Evolutionary conservation across 1,140 invertebrate species (phyloP).

Genomic region (Ceratosolen fusciceps): DNA sequence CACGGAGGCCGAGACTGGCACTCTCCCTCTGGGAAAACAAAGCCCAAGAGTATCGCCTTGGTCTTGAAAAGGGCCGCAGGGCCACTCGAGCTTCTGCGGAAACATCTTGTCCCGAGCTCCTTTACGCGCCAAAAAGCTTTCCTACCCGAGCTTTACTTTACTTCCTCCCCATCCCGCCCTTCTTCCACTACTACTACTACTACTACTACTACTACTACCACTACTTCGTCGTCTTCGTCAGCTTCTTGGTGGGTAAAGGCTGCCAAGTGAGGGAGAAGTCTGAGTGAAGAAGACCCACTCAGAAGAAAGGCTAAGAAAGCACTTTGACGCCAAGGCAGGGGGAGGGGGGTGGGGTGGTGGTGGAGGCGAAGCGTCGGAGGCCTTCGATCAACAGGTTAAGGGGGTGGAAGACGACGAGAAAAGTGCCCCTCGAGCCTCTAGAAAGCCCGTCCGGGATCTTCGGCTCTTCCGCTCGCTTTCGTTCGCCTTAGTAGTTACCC

Average conservation of each 20-base stretch:
- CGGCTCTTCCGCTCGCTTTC: constrained; percentile 53
- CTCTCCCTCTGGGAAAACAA: constrained; percentile 62
- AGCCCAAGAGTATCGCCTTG: constrained; percentile 48
- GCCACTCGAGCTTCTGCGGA: neutral
- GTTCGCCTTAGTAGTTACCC: too few species aligned
- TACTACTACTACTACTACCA: too few species aligned
- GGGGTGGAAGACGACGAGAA: constrained; percentile 39
- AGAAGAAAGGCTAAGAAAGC: constrained; percentile 62
- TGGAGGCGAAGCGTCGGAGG: too few species aligned
- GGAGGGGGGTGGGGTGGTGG: neutral
- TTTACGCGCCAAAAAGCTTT: constrained; percentile 9
- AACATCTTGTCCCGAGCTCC: constrained; percentile 21
- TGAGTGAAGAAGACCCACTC: constrained; percentile 36
- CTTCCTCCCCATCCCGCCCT: too few species aligned
- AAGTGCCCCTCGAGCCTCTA: constrained; percentile 43
- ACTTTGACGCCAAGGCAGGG: constrained; percentile 59
- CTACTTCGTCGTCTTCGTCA: neutral
- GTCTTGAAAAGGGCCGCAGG: constrained; percentile 20
- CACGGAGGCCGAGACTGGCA: too few species aligned
- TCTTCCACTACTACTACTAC: too few species aligned
- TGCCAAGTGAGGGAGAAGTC: constrained; percentile 7
- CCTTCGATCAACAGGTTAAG: constrained; percentile 68
- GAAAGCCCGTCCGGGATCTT: constrained; percentile 53
- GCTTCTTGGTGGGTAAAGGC: neutral
- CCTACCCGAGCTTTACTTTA: neutral